Evolutionary conservation across 2,797 vertebrate species (phyloP).

Genomic region (Glossophaga mutica): DNA sequence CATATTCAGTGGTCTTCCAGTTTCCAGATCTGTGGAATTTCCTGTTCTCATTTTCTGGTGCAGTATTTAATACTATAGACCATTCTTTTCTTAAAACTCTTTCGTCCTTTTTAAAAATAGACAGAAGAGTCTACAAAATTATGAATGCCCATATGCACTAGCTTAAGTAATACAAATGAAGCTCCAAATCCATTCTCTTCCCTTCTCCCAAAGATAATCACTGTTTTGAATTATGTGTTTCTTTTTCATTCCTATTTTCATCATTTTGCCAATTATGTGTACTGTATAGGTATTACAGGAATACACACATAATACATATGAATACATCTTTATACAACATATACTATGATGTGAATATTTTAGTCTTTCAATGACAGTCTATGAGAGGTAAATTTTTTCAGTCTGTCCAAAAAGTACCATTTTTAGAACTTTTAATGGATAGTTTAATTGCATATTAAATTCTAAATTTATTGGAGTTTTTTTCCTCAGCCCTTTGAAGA

Average conservation of each 20-base stretch:
- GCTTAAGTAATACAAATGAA: neutral
- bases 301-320: neutral
- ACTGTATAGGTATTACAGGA: neutral
- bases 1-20: neutral
- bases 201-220: neutral
- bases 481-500: neutral
- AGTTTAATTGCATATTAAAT: neutral
- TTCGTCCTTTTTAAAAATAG: neutral
- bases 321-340: neutral
- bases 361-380: neutral
- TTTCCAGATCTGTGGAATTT: neutral
- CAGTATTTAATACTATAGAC: neutral
- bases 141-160: neutral
- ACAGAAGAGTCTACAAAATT: neutral
- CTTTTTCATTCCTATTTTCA: neutral
- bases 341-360: neutral
- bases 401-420: neutral
- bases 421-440: neutral
- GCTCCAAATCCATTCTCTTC: neutral
- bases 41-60: neutral
- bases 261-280: neutral
- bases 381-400: neutral
- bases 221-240: neutral
- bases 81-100: neutral
- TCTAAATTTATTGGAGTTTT: neutral